Conservation (phyloP, 2,113 vertebrate species). For the Todiramphus saurophagus region DNA sequence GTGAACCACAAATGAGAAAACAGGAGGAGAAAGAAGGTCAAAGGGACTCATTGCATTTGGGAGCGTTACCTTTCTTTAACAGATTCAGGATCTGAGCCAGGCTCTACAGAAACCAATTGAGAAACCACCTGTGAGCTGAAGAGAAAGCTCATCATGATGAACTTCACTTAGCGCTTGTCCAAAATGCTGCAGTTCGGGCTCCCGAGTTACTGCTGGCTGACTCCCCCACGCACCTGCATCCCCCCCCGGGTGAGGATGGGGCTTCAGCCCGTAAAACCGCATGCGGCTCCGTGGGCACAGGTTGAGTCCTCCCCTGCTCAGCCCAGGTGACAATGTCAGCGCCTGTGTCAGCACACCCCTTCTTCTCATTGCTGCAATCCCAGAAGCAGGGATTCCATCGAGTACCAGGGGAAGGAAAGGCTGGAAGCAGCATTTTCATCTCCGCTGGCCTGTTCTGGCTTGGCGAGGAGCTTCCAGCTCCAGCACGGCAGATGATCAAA, state of each 20-base stretch:
- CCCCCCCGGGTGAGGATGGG: fast-evolving
- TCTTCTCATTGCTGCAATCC: background rate
- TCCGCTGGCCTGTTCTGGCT: background rate
- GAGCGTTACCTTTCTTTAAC: background rate
- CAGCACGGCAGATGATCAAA: background rate
- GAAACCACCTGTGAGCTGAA: background rate
- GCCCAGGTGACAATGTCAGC: fast-evolving
- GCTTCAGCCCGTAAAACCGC: background rate
- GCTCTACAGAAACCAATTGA: background rate
- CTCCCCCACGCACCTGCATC: background rate
- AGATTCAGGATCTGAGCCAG: background rate
- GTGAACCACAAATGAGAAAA: background rate
- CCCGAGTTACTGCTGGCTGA: background rate
- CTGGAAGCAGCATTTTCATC: background rate
- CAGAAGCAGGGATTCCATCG: background rate
- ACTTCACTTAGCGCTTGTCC: background rate
- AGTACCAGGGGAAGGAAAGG: background rate
- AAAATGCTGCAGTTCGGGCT: background rate
- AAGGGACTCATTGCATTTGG: background rate
- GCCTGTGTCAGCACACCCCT: background rate
- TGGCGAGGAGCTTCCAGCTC: background rate
- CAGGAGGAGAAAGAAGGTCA: background rate
- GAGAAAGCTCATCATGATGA: background rate
- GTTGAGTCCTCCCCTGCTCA: fast-evolving
- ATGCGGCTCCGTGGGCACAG: fast-evolving